These are phyloP conservation scores for Portevinia maculata DNA, from an alignment of 2,888 invertebrate genomes.

Conservation along the genomic window DNA sequence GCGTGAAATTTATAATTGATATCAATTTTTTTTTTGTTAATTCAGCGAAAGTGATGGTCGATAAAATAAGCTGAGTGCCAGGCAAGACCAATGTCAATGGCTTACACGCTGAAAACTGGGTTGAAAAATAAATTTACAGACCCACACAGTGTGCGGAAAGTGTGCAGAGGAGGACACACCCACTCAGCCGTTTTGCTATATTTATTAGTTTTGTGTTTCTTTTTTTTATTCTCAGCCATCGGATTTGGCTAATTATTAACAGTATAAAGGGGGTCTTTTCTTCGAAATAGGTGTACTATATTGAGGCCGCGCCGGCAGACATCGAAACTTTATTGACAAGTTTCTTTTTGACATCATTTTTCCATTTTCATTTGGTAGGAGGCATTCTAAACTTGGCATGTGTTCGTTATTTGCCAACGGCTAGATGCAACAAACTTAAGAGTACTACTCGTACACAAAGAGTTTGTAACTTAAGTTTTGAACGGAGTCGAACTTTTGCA, in stretches of 20 bases:
- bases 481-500: slow-evolving; percentile 6
- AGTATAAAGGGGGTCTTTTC: not conserved
- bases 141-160: not conserved
- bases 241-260: no score
- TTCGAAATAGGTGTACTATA: not conserved
- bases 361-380: slow-evolving; percentile 45
- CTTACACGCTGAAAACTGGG: slow-evolving; percentile 23
- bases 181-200: slow-evolving; percentile 15
- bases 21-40: slow-evolving; percentile 18
- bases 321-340: slow-evolving; percentile 67
- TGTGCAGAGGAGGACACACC: slow-evolving; percentile 21
- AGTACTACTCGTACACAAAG: slow-evolving; percentile 6
- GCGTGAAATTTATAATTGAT: slow-evolving; percentile 26
- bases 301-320: slow-evolving; percentile 44
- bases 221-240: no score
- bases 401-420: not conserved
- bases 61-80: slow-evolving; percentile 6
- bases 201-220: not conserved
- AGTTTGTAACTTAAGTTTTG: slow-evolving; percentile 24
- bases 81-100: slow-evolving; percentile 34
- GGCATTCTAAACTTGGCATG: slow-evolving; percentile 25
- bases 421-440: not conserved
- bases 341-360: slow-evolving; percentile 68
- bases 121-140: slow-evolving; percentile 18
- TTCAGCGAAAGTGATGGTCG: slow-evolving; percentile 32